Conservation (phyloP, 2,797 vertebrate genomes). For the Macroramphosus scolopax region DNA sequence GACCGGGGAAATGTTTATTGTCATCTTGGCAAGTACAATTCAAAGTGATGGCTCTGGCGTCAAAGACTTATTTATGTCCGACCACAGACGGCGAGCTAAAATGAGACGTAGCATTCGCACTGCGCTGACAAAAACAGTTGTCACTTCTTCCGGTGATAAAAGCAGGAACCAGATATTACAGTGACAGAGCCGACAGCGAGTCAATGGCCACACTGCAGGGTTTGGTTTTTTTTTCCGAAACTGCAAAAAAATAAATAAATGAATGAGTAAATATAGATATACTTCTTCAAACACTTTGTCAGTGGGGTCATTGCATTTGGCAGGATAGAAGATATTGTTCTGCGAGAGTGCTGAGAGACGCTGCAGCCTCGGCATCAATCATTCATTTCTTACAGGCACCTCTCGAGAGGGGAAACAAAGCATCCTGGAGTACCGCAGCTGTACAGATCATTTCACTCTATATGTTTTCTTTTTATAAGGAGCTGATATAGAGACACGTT, state of each 20-base stretch:
- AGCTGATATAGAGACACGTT: constrained; percentile 20
- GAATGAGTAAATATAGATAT: constrained; percentile 69
- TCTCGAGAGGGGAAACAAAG: constrained; percentile 15
- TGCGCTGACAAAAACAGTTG: constrained; percentile 58
- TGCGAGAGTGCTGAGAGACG: constrained; percentile 27
- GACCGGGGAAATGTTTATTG: constrained; percentile 27
- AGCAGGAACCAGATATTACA: constrained; percentile 31
- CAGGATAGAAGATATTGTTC: constrained; percentile 20
- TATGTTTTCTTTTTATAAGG: constrained; percentile 7
- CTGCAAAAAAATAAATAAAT: constrained; percentile 57
- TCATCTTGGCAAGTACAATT: constrained; percentile 43
- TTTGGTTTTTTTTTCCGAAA: constrained; percentile 9
- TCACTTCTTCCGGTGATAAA: constrained; percentile 67
- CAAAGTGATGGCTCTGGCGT: constrained; percentile 48
- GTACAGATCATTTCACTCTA: constrained; percentile 18
- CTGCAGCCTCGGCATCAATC: constrained; percentile 52
- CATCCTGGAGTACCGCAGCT: constrained; percentile 12
- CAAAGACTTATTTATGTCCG: constrained; percentile 62
- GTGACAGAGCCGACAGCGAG: constrained; percentile 44
- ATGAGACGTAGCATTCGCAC: constrained; percentile 55
- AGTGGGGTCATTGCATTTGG: constrained; percentile 35
- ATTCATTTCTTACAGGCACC: constrained; percentile 24
- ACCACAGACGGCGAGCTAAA: constrained; percentile 53
- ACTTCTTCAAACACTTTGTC: constrained; percentile 36
- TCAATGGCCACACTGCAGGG: constrained; percentile 31